Evolutionary conservation across 53 echinoderm and acorn worm genomes (phyloP).

Genomic region (Holothuria leucospilota): DNA sequence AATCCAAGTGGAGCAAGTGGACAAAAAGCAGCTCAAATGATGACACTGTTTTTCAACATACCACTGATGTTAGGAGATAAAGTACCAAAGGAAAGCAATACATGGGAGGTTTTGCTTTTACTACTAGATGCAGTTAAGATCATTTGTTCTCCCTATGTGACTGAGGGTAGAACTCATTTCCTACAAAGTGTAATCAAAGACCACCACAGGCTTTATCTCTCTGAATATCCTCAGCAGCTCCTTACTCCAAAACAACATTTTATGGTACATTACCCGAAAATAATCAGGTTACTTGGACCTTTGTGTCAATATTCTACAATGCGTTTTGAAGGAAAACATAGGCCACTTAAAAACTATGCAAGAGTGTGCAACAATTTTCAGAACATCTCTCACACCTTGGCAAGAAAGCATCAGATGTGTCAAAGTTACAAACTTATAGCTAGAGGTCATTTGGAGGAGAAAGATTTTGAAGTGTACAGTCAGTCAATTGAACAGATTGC

Average conservation of each 20-base stretch:
- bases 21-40: constrained; percentile 68
- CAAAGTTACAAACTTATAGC: constrained; percentile 17
- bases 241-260: constrained; percentile 63
- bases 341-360: constrained; percentile 47
- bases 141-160: constrained; percentile 50
- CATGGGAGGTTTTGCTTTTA: constrained; percentile 59
- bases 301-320: constrained; percentile 44
- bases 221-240: constrained; percentile 28
- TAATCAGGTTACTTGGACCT: constrained; percentile 54
- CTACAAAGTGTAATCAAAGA: constrained; percentile 46
- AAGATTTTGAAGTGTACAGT: background rate
- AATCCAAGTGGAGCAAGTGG: constrained; percentile 66
- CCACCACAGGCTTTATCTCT: constrained; percentile 55
- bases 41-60: constrained; percentile 50
- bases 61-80: constrained; percentile 54
- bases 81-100: constrained; percentile 43
- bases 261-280: constrained; percentile 51
- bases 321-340: constrained; percentile 67
- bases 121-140: constrained; percentile 55
- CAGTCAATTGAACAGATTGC: no score
- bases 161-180: constrained; percentile 60
- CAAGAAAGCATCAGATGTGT: constrained; percentile 36
- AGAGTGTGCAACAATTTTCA: constrained; percentile 54
- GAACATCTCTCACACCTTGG: constrained; percentile 51
- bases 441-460: constrained; percentile 1